Evolutionary conservation across 2,113 vertebrate genomes (phyloP).

Genomic region (Rafetus swinhoei): DNA sequence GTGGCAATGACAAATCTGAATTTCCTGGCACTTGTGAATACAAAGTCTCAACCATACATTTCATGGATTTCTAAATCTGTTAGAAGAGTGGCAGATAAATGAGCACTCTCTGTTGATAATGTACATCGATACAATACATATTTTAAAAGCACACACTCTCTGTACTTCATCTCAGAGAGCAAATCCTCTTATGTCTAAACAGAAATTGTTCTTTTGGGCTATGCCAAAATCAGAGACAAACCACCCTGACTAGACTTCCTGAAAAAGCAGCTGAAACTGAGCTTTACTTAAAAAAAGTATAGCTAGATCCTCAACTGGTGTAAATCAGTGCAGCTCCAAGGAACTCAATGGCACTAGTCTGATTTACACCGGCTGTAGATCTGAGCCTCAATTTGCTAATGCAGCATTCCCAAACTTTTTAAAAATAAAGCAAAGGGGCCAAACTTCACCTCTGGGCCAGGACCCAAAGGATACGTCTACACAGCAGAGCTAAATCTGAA

Average conservation of each 20-base stretch:
- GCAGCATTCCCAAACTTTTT: not conserved
- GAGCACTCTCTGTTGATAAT: conserved; percentile 9
- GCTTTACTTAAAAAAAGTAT: not conserved
- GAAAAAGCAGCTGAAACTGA: not conserved
- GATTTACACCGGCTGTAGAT: not conserved
- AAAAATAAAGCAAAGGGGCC: not conserved
- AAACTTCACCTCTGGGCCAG: not conserved
- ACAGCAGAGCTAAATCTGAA: too few relatives aligned
- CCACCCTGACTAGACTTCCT: not conserved
- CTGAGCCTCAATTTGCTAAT: not conserved
- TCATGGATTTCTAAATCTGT: not conserved
- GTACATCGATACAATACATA: not conserved
- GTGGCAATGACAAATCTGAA: not conserved
- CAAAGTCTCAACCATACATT: not conserved
- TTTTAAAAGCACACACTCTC: not conserved
- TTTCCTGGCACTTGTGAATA: accelerated
- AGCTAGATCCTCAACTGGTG: not conserved
- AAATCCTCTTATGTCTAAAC: conserved; percentile 4
- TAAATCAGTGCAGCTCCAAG: not conserved
- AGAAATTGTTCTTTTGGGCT: not conserved
- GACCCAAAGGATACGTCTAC: not conserved
- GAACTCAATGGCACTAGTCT: not conserved
- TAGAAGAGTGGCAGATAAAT: not conserved
- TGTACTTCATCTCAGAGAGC: conserved; percentile 15
- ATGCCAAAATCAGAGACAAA: conserved; percentile 5